Base-by-base conservation (phyloP, 2,888 invertebrate species). In the Aquatica leii region DNA sequence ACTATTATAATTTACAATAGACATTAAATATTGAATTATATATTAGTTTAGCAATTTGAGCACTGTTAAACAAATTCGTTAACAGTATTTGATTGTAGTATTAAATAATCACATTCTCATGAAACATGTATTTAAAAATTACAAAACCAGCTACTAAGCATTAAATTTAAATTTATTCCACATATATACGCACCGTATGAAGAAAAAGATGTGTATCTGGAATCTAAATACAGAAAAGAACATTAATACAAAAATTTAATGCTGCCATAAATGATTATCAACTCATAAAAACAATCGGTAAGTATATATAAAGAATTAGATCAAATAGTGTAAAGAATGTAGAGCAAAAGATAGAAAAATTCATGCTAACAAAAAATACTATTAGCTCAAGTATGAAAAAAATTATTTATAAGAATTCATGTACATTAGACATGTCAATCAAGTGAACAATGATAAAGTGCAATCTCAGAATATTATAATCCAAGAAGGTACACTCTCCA, bases 161-260 rank as follows among this genome's bases (percentile, higher is more conserved):
- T n/a, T n/a, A n/a, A n/a, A n/a, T 8, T n/a, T 37, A n/a, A 4
- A 2, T 9, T 37, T n/a, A n/a, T 37, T 37, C 37, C 37, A 37
- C 24, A 24, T 24, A 4, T 24, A 24, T 24, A 24, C 24, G 24
- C 24, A 37, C 12, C 37, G 2, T 37, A n/a, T 2, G 37, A 37
- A 37, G 37, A 2, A 9, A 31, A 46, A 14, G 46, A 46, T 46
- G 46, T 9, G 18, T 46, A 46, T 20, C 46, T 46, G 46, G 11
- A 46, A 46, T 46, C 46, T 46, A 20, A 46, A 46, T 5, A 46
- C 46, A 46, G 20, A 46, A 41, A 46, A 46, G n/a, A 5, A 17
- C 18, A 18, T 18, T 46, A 17, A 46, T 46, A 24, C 24, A 24
- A 6, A 24, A 4, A 24, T 24, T 24, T 24, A 24, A 24, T 24